Base-by-base conservation (phyloP, 2,113 vertebrate genomes). In the Odontesthes bonariensis region DNA sequence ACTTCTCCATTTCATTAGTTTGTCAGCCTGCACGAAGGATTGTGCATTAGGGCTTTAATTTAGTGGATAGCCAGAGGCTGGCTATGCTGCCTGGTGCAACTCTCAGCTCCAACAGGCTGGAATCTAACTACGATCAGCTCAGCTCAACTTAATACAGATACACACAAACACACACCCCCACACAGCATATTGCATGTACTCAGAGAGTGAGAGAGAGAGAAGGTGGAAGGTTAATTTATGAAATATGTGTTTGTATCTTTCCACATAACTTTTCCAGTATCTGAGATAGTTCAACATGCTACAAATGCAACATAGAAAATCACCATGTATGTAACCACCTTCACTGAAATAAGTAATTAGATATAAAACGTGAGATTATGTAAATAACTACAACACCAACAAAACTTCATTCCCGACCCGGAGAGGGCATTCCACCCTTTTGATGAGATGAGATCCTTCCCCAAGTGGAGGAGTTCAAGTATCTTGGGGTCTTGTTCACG, bases 11-110 rank as follows among this genome's bases (percentile, higher is more conserved):
- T 95, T 96, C 95, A 95, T 96, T 96, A 96, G 95, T 94, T 95
- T 92, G 95, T 95, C 95, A 94, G 94, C 90, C 93, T 94, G 88
- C 93, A 93, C 92, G 91, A 92, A 94, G 94, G 93, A 92, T 95
- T 95, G 95, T 92, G 91, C 94, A 95, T 96, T 96, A 96, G 94
- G 93, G 94, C 95, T 96, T 96, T 96, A 96, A 96, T 96, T 96
- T 95, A 95, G 92, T 95, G 93, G 91, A 95, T 95, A 95, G 95
- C 95, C 94, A 94, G 94, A 90, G 95, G 95, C 95, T 94, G 92
- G 84, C 63, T 78, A 80, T 83, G 92, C 92, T 92, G 92, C 91
- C 92, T 94, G 92, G 90, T 93, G 91, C 40, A 78, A 85, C 82
- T 83, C 84, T 88, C 83, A 89, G 88, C 91, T 93, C 86, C 81